Percentiles rank a stretch among this genome's conserved stretches.
Conservation (phyloP, 1,140 invertebrate genomes). For the Lepidurus couesii region DNA sequence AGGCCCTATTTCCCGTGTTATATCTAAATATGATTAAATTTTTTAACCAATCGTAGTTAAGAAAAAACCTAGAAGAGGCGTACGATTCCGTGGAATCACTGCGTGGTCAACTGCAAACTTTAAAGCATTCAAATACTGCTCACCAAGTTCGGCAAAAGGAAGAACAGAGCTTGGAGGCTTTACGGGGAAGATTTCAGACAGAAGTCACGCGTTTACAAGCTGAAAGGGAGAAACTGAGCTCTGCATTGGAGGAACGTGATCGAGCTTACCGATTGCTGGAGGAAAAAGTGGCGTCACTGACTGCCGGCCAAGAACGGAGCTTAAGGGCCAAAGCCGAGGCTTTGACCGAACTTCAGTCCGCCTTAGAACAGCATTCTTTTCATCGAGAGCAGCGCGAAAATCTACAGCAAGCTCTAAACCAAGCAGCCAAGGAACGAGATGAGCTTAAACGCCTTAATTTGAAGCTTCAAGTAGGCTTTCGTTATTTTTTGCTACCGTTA, state of each 20-base stretch:
- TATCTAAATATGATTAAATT: background rate
- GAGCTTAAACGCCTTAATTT: background rate
- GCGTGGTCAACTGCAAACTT: background rate
- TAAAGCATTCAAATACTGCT: background rate
- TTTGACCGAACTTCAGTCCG: background rate
- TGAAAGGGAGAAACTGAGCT: constrained; percentile 4
- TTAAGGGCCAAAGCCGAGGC: constrained; percentile 4
- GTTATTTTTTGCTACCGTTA: too few relatives aligned
- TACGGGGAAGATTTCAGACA: background rate
- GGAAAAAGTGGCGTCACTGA: background rate
- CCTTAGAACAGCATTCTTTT: background rate
- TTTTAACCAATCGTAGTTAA: background rate
- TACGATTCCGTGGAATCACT: background rate
- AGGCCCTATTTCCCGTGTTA: background rate
- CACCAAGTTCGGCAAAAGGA: constrained; percentile 1
- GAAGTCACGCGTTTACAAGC: constrained; percentile 4
- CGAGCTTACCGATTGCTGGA: background rate
- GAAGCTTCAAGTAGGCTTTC: background rate
- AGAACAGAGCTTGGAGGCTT: constrained; percentile 5
- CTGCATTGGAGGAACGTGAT: constrained; percentile 7
- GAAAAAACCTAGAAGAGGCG: background rate
- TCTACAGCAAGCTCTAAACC: background rate
- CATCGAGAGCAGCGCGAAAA: constrained; percentile 4
- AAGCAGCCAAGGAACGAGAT: background rate
- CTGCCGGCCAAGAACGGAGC: background rate